phyloP scores from a whole-genome alignment of 2,113 vertebrate species.

The Pluvialis apricaria region DNA sequence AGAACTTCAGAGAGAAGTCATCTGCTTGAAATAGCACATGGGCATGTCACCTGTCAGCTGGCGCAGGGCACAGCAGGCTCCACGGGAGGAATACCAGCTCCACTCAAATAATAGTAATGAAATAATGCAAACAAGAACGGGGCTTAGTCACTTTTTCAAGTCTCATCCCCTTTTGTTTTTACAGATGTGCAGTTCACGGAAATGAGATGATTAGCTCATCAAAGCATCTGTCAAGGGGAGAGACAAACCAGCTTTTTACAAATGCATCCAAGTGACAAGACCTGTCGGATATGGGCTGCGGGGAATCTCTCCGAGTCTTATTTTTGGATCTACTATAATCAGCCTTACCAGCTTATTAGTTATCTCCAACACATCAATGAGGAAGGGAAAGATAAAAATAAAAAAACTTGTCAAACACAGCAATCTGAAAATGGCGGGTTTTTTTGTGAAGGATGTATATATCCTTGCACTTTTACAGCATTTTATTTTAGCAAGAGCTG shows the following conservation, averaged over 20 bases:
- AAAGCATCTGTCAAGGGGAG: constrained; percentile 58
- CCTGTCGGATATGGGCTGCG: constrained; percentile 20
- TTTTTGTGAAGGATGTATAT: not conserved
- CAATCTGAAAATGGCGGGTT: too few species aligned
- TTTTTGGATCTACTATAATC: constrained; percentile 41
- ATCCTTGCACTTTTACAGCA: not conserved
- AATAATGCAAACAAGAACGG: constrained; percentile 24
- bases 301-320: constrained; percentile 39
- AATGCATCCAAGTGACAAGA: constrained; percentile 48
- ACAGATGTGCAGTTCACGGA: constrained; percentile 56
- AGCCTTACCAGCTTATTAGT: constrained; percentile 22
- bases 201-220: constrained; percentile 65
- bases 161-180: constrained; percentile 52
- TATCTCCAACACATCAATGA: not conserved
- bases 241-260: constrained; percentile 55
- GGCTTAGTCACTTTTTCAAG: constrained; percentile 42
- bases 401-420: not conserved
- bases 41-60: not conserved
- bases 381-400: not conserved
- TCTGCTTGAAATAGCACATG: rapidly evolving
- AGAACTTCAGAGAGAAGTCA: not conserved
- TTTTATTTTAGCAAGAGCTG: not conserved
- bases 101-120: not conserved
- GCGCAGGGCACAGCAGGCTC: not conserved
- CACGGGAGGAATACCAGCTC: not conserved